A percentile compares a stretch with the other conserved stretches of the same genome.
phyloP scores from a whole-genome alignment of 2,113 vertebrate genomes.

The Monarcha castaneiventris region DNA sequence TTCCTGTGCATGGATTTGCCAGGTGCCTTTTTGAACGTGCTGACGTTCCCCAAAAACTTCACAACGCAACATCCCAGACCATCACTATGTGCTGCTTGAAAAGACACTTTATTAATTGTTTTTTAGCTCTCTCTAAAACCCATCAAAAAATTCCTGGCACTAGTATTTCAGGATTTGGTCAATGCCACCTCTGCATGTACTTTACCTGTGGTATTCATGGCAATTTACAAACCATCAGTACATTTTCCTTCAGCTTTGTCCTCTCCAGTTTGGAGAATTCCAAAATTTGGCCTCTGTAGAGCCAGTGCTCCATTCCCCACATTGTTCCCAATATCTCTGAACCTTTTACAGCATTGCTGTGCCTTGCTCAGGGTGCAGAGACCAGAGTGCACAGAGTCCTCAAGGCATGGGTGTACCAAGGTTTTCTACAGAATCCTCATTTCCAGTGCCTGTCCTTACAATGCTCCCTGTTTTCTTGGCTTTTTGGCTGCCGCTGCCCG shows the following conservation, averaged over 20 bases:
- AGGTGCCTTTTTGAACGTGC: not conserved
- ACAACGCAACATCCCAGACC: not conserved
- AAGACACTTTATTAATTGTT: not conserved
- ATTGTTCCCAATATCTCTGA: not conserved
- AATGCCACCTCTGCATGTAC: not conserved
- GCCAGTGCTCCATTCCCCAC: rapidly evolving
- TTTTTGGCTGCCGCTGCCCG: not conserved
- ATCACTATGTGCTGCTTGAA: not conserved
- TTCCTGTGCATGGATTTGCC: rapidly evolving
- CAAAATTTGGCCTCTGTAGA: not conserved
- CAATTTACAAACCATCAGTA: not conserved
- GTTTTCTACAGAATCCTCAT: not conserved
- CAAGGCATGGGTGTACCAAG: not conserved
- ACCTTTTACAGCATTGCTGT: rapidly evolving
- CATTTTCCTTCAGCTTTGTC: not conserved
- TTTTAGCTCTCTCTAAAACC: not conserved
- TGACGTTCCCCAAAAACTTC: not conserved
- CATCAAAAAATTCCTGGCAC: too few relatives aligned
- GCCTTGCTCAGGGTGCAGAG: not conserved
- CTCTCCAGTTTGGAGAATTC: not conserved
- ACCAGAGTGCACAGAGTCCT: rapidly evolving
- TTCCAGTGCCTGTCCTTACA: rapidly evolving
- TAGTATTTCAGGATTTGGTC: not conserved
- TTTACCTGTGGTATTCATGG: rapidly evolving
- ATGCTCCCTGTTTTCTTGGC: not conserved